Base-by-base conservation (phyloP, 2,113 vertebrate species). In the Centropus unirufus region DNA sequence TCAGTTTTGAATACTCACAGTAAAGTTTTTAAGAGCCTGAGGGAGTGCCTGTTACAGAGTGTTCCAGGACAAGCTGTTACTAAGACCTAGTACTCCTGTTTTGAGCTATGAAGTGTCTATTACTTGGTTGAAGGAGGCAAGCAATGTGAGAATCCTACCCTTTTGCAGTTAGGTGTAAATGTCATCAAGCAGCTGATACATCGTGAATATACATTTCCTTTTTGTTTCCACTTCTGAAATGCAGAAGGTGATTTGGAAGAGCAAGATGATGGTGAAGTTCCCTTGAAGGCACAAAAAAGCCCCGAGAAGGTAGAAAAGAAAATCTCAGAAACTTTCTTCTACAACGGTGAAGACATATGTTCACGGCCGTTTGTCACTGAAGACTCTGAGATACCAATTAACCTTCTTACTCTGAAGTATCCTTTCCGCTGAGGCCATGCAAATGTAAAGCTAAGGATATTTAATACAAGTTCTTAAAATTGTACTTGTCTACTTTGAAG, bases 351-450 rank as follows among this genome's bases (percentile, higher is more conserved):
- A 22, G 98, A 99, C 21, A 87, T 99, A 46, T 95, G 13, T 95
- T 98, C 98, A 23, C 87, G 54, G 90, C 98, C 99, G 0, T 98
- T 90, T 92, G 92, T 98, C 82, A 98, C 98, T 30, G 93, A 97
- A 0, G 94, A 97, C 62, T 98, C 98, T 12, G 95, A 87, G 32
- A 98, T 99, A 93, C 97, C 98, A 5, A 75, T 95, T 77, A 82
- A 99, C 85, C 96, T 99, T 64, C 98, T 99, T 64, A 95, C 89
- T 49, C 97, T 99, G 20, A 96, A 96, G 99, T 99, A 99, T 99
- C 99, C 98, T 97, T 93, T 91, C 39, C 77, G 32, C 22, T 74
- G 57, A 72, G 18, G 15, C 32, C 78, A 39, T 83, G 44, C 34
- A 78, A 26, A 64, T 87, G 90, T 92, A 82, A 93, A 85, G 30